Conservation (phyloP, 2,113 vertebrate species). For the Hydropotes inermis region DNA sequence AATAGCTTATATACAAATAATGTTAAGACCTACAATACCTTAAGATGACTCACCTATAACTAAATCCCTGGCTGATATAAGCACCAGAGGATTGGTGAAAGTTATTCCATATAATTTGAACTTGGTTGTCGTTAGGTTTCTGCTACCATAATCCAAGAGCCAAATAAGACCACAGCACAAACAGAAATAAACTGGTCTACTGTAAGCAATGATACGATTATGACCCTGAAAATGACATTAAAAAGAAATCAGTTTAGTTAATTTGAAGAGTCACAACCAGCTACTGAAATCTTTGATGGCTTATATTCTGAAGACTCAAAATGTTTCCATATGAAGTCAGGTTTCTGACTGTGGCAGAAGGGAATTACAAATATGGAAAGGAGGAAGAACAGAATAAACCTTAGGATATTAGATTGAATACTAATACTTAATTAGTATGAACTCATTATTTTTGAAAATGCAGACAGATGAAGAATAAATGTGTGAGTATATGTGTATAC, state of each 20-base stretch:
- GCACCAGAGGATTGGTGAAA: conserved; percentile 93
- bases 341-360: background rate
- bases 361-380: background rate
- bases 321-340: background rate
- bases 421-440: background rate
- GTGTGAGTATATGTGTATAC: background rate
- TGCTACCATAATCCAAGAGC: conserved; percentile 94
- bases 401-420: background rate
- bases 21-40: background rate
- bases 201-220: conserved; percentile 99
- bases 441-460: background rate
- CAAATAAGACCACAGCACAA: conserved; percentile 98
- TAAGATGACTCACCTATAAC: conserved; percentile 89
- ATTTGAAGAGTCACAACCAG: background rate
- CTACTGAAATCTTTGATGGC: background rate
- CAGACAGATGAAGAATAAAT: background rate
- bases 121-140: conserved; percentile 86
- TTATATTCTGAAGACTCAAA: conserved; percentile 32
- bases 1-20: background rate
- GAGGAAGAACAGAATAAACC: background rate
- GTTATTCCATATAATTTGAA: conserved; percentile 94
- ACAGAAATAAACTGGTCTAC: conserved; percentile 99
- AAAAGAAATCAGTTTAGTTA: conserved; percentile 1
- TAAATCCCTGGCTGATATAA: conserved; percentile 94
- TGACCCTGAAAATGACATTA: conserved; percentile 87